Base-by-base conservation (phyloP, 2,888 invertebrate genomes). In the Drosophila yooni region DNA sequence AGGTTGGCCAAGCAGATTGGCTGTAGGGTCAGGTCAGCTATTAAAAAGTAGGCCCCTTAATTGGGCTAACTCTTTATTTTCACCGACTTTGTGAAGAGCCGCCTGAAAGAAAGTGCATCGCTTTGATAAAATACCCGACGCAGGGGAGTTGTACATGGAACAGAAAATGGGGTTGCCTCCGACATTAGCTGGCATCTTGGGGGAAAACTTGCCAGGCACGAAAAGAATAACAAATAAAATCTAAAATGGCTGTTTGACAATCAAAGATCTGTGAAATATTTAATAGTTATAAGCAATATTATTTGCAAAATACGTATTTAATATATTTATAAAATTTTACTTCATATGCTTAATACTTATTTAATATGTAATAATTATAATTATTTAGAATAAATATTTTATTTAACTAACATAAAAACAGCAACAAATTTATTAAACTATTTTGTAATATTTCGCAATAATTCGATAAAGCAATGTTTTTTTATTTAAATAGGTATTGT, bases 21-120 rank as follows among this genome's bases (percentile, higher is more conserved):
- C 56, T 5, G 38, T 15, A 59, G 66, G 68, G 64, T 66, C 73
- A 66, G 71, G 70, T 63, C 74, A 59, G 34, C 40, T 29, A 18
- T 29, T 38, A 38, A 66, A 72, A 80, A 76, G 70, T 81, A 68
- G 70, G 67, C 56, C 65, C 73, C 69, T 75, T 68, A 84, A 87
- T 84, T 87, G 79, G 74, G 89, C 79, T 83, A 86, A 86, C 87
- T 87, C 70, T 57, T 67, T 68, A 27, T 60, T 48, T 52, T 60
- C 27, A 48, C 59, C 46, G 43, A 64, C 38, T 54, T 36, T 48
- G 27, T 6, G 21, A 27, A 3, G 38, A 15, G n/a, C 38, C 25
- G 59, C 70, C 50, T 50, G 15, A 15, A 57, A 15, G 57, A 73
- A 74, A 70, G 71, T 64, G 10, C 1, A 34, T 25, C 38, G 29